Evolutionary conservation across 2,113 vertebrate genomes (phyloP), one percentile per base, ranked within the genome.

Genomic region (Prionailurus bengalensis): DNA sequence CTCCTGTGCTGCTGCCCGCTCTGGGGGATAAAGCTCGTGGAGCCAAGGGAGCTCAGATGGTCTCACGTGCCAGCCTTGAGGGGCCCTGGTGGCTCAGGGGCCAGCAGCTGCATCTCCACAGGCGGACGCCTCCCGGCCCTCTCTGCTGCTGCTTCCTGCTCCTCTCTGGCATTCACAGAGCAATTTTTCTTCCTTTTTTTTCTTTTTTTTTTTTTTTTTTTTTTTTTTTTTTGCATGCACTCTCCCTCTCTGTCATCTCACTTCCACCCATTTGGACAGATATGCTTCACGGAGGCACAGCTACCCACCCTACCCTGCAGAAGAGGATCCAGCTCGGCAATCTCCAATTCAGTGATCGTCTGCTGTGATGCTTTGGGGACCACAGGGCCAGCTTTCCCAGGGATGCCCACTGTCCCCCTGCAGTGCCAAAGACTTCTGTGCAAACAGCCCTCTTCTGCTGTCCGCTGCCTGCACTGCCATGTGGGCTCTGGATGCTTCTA

Each of bases 401-500:
- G 39, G 51, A 27, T 12, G 45, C 16, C 42, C 4, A 0, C 39
- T 39, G 23, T 58, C 66, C 4, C 12, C 39, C 76, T 84, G 31
- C 55, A 66, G 63, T 90, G 96, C 97, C 97, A 76, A 96, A 94
- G 88, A 86, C 29, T 94, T 15, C 5, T n/a, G 27, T 79, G 61
- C 66, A 61, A 11, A 65, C 19, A 23, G 74, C 19, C 76, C 39
- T 58, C 66, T 53, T 74, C n/a, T 58, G 15, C 19, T 13, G 1
- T 39, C 12, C 73, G n/a, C 13, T 0, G 7, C n/a, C 13, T 31
- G 36, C 39, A 27, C 1, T 51, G 10, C 16, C 23, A 2, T 8
- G 0, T 1, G 51, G 36, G 7, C 45, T 33, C 36, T 55, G 82
- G 58, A 21, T 39, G 33, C 85, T 71, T 73, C 66, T 29, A 4